Conservation (phyloP, 2,888 invertebrate species). For the Parelbella ahira region DNA sequence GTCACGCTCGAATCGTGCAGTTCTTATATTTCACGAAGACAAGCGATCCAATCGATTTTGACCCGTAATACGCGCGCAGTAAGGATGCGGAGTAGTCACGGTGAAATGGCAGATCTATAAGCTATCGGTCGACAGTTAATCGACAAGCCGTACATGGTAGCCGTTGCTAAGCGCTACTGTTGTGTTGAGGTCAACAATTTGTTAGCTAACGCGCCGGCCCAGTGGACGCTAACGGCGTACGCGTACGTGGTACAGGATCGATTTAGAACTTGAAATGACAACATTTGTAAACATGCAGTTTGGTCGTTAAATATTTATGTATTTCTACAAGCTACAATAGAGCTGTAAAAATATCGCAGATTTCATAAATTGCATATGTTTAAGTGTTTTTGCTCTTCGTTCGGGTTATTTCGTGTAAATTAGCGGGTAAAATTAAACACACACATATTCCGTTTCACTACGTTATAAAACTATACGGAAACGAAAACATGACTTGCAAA, state of each 20-base stretch:
- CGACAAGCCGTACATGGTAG: slow-evolving; percentile 20
- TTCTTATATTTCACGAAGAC: slow-evolving; percentile 9
- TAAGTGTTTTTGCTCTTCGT: too few species aligned
- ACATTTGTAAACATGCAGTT: too few species aligned
- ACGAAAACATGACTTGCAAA: too few species aligned
- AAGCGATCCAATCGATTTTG: neutral
- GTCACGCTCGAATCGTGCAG: slow-evolving; percentile 21
- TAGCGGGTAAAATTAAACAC: too few species aligned
- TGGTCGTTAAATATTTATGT: too few species aligned
- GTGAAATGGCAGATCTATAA: slow-evolving; percentile 5
- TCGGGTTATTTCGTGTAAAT: too few species aligned
- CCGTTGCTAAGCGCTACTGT: slow-evolving; percentile 25
- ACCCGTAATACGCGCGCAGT: neutral
- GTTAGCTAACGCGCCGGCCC: slow-evolving; percentile 4
- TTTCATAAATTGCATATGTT: too few species aligned
- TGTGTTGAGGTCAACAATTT: slow-evolving; percentile 23
- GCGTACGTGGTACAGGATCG: slow-evolving; percentile 4
- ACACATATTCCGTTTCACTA: too few species aligned
- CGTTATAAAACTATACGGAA: too few species aligned
- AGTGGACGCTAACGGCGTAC: slow-evolving; percentile 1
- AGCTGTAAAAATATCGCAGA: too few species aligned
- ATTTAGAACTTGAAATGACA: neutral
- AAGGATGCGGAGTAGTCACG: neutral
- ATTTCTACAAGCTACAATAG: too few species aligned
- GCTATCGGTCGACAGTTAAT: slow-evolving; percentile 24